Base-by-base conservation (phyloP, 2,888 invertebrate genomes). In the Cetonia aurata region DNA sequence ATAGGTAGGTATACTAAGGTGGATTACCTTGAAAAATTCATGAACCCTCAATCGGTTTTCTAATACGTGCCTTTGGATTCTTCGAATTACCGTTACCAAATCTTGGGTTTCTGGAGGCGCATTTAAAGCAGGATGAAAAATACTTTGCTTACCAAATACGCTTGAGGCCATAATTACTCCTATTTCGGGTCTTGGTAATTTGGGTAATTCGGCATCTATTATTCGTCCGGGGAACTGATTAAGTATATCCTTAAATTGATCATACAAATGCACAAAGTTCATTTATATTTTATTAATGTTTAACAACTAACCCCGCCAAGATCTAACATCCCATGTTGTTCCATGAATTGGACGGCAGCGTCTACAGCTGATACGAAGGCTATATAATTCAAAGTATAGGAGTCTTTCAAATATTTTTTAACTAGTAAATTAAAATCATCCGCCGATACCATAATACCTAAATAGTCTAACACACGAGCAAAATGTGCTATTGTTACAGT, bases 401-500 rank as follows among this genome's bases (percentile, higher is more conserved):
- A 89, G 82, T 93, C 91, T 80, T 91, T 92, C 77, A 92, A 87
- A 83, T 92, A 94, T 77, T 91, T 89, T 77, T 93, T 92, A 68
- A 94, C 87, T 12, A 94, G 84, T 55, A 94, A 83, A 77, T 90
- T 87, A 82, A 92, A 93, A 83, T 94, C 94, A 15, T 91, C 89
- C 1, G 91, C 86, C 0, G 91, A 90, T 15, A 94, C 83, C 33
- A 89, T 84, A 72, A 94, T 88, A 65, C 91, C 90, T 79, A 93
- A 85, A 83, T 91, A 93, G 79, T 89, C 89, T 13, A 94, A 84
- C 70, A 94, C 89, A 71, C 93, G 88, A 0, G 90, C 90, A 81
- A 94, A 93, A 83, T 94, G 94, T 0, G 91, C 88, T 25, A 93
- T 89, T 0, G 93, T 93, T 17, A 94, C 91, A 1, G 91, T 89